Conservation (phyloP, 2,888 invertebrate genomes). For the Trissolcus japonicus region DNA sequence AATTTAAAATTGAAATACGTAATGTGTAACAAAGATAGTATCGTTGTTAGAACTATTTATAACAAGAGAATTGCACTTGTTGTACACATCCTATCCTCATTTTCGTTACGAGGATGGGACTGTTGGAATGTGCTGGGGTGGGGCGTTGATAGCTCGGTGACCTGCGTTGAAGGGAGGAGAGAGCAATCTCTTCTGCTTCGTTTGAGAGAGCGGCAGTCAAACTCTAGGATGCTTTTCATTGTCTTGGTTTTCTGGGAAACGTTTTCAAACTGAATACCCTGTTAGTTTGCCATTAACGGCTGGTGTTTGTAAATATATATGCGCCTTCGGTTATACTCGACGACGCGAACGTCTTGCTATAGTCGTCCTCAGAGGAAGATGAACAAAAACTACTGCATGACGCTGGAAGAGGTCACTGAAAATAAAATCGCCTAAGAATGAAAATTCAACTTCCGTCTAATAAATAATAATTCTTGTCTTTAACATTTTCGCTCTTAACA, state of each 20-base stretch:
- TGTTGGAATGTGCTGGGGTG: constrained; percentile 1
- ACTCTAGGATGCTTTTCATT: constrained; percentile 10
- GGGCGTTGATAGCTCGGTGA: background rate
- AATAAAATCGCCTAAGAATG: constrained; percentile 28
- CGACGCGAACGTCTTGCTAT: constrained; percentile 34
- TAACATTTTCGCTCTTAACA: background rate
- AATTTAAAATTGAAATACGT: background rate
- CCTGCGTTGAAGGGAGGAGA: constrained; percentile 1
- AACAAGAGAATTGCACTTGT: background rate
- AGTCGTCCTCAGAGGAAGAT: constrained; percentile 33
- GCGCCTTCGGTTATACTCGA: constrained; percentile 66
- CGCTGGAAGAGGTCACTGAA: constrained; percentile 37
- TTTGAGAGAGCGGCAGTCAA: constrained; percentile 1
- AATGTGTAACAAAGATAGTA: constrained; percentile 1
- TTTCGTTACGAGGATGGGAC: constrained; percentile 1
- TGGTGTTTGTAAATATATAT: constrained; percentile 73
- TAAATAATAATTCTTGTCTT: background rate
- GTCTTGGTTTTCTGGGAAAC: constrained; percentile 32
- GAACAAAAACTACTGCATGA: constrained; percentile 25
- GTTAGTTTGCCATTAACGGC: constrained; percentile 68
- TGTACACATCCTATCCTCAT: background rate
- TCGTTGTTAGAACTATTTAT: constrained; percentile 9
- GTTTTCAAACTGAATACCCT: constrained; percentile 51
- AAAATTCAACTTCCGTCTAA: constrained; percentile 18
- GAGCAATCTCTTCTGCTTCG: background rate